Evolutionary conservation across 2,113 vertebrate species (phyloP).

Genomic region (human): DNA sequence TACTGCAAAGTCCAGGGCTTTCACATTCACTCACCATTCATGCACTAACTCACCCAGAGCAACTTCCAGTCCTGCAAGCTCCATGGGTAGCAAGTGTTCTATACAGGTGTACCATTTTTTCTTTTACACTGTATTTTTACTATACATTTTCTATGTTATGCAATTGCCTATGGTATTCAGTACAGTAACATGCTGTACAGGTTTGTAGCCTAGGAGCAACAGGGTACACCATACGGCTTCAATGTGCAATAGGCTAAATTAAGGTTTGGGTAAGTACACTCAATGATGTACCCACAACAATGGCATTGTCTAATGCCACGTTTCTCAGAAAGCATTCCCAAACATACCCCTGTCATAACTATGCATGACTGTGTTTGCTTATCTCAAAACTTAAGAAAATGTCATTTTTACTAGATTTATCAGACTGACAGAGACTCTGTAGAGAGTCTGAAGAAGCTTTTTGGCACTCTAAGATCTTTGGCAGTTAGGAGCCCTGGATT

Average conservation of each 20-base stretch:
- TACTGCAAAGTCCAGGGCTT: not conserved
- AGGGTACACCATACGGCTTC: not conserved
- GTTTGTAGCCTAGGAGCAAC: not conserved
- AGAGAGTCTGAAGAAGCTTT: not conserved
- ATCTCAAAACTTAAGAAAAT: not conserved
- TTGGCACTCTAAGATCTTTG: not conserved
- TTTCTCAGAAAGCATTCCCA: not conserved
- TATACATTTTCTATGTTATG: not conserved
- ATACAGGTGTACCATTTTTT: not conserved
- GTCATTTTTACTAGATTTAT: not conserved
- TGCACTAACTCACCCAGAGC: not conserved
- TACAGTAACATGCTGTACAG: not conserved
- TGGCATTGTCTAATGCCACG: not conserved
- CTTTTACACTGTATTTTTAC: not conserved
- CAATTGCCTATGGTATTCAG: not conserved
- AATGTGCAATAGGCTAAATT: not conserved
- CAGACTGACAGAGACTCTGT: not conserved
- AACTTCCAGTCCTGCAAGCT: not conserved
- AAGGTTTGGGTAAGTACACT: not conserved
- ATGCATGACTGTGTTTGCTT: not conserved
- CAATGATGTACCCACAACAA: not conserved
- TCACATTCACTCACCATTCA: not conserved
- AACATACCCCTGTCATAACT: not conserved
- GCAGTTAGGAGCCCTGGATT: not conserved
- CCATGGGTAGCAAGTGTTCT: not conserved